Conservation (phyloP, 2,888 invertebrate species). For the Panzeria rudis region DNA sequence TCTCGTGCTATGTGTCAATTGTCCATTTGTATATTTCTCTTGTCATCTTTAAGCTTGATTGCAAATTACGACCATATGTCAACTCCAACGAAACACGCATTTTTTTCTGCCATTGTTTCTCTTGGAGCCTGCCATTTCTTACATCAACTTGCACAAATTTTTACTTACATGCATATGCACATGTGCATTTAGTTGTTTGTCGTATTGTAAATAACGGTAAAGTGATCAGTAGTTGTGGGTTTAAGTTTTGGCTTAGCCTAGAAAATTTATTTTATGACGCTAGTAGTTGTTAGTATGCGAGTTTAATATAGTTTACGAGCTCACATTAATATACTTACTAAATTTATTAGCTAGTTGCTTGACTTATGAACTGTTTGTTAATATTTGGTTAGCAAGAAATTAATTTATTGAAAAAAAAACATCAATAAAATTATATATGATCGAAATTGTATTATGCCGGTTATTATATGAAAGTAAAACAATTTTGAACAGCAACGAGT, state of each 20-base stretch:
- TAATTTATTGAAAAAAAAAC: slow-evolving; percentile 5
- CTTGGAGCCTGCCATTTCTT: slow-evolving; percentile 49
- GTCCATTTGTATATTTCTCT: slow-evolving; percentile 80
- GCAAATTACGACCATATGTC: slow-evolving; percentile 82
- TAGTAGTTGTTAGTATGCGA: background rate
- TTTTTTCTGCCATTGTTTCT: slow-evolving; percentile 64
- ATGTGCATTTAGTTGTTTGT: slow-evolving; percentile 45
- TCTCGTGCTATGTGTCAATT: slow-evolving; percentile 83
- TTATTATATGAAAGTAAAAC: background rate
- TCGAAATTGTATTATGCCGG: background rate
- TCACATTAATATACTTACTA: background rate
- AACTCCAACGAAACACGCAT: slow-evolving; percentile 73
- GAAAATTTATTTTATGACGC: slow-evolving; percentile 59
- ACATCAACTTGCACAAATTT: slow-evolving; percentile 29
- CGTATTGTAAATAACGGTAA: slow-evolving; percentile 35
- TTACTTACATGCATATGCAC: background rate
- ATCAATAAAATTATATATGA: background rate
- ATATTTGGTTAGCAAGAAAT: slow-evolving; percentile 28
- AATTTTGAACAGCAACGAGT: no score
- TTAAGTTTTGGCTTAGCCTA: slow-evolving; percentile 37
- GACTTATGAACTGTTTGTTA: slow-evolving; percentile 38
- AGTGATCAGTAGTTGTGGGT: slow-evolving; percentile 57
- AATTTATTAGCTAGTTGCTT: slow-evolving; percentile 10
- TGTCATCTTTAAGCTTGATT: slow-evolving; percentile 83
- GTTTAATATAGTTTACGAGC: slow-evolving; percentile 5